Evolutionary conservation across 2,888 invertebrate genomes (phyloP).

Genomic region (Dasysyrphus tricinctus): DNA sequence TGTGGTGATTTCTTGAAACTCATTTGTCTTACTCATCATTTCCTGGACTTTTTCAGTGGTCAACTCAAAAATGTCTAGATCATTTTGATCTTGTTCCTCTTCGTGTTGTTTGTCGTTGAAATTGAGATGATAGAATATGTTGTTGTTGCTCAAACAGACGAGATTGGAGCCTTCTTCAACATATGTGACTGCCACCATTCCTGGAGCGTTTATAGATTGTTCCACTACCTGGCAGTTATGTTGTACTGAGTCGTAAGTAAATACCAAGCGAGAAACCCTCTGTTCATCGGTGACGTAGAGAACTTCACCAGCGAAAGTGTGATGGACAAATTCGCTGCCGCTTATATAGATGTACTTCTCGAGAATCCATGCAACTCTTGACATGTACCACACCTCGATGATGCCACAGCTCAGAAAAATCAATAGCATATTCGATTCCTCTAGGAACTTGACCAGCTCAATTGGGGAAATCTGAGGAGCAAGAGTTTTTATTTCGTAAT

Average conservation of each 20-base stretch:
- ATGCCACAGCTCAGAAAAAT: conserved; percentile 80
- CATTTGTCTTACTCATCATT: conserved; percentile 76
- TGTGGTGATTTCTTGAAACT: conserved; percentile 76
- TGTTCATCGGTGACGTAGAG: conserved; percentile 80
- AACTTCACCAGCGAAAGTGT: conserved; percentile 77
- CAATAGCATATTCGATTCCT: conserved; percentile 77
- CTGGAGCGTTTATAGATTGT: conserved; percentile 77
- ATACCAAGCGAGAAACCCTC: conserved; percentile 78
- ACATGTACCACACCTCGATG: conserved; percentile 81
- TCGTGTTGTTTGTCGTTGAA: conserved; percentile 60
- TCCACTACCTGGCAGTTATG: conserved; percentile 78
- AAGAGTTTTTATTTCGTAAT: conserved; percentile 54
- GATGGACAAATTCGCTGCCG: conserved; percentile 78
- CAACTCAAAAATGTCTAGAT: conserved; percentile 76
- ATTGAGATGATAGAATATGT: conserved; percentile 80
- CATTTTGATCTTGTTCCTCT: conserved; percentile 48
- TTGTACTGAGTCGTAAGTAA: conserved; percentile 76
- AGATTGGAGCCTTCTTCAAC: conserved; percentile 78
- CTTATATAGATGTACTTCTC: conserved; percentile 78
- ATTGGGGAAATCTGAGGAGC: conserved; percentile 77
- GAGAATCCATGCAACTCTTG: conserved; percentile 76
- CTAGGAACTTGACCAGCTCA: conserved; percentile 77
- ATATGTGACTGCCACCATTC: conserved; percentile 81
- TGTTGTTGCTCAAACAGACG: conserved; percentile 81
- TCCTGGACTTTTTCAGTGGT: conserved; percentile 76